Base-by-base conservation (phyloP, 2,113 vertebrate genomes). In the Verasper variegatus region DNA sequence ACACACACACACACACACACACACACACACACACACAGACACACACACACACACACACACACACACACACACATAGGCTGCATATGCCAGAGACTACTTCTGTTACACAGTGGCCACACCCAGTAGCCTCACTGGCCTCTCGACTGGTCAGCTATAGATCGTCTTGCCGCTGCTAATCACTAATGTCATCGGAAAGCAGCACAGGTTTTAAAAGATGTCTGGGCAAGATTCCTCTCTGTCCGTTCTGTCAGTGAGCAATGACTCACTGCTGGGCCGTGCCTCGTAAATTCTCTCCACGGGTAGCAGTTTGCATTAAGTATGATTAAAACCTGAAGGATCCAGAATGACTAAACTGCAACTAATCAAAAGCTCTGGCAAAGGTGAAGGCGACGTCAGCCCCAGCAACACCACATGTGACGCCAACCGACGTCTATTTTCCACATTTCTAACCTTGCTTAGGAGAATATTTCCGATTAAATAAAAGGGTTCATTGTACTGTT, bases 211-310 rank as follows among this genome's bases (percentile, higher is more conserved):
- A 68, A 49, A 51, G 66, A 54, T 18, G 37, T 64, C 35, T 77
- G 76, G 65, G 71, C 63, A 57, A 35, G 63, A 35, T 61, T 71
- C 2, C 5, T 68, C 45, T 42, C 69, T 67, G 37, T 35, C 68
- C 1, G 1, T 56, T 79, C 63, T 78, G 74, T 73, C 74, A 73
- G 52, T 9, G 54, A 74, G n/a, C 40, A 84, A 68, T 92, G 87
- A 91, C 73, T 90, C 86, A 89, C 68, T 11, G 24, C 78, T 62
- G 84, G 24, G 3, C 59, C 0, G 20, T 58, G 77, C 63, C 86
- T 88, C 86, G 45, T 88, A 90, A 88, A 88, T 27, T 71, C 66
- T 73, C 59, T 76, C 66, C 80, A 83, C 75, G 74, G 24, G 74
- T 76, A 83, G 74, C 59, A 49, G 73, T 58, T 23, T 64, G 65